phyloP scores from a whole-genome alignment of 1,140 invertebrate species.

The Drosophila watanabei region DNA sequence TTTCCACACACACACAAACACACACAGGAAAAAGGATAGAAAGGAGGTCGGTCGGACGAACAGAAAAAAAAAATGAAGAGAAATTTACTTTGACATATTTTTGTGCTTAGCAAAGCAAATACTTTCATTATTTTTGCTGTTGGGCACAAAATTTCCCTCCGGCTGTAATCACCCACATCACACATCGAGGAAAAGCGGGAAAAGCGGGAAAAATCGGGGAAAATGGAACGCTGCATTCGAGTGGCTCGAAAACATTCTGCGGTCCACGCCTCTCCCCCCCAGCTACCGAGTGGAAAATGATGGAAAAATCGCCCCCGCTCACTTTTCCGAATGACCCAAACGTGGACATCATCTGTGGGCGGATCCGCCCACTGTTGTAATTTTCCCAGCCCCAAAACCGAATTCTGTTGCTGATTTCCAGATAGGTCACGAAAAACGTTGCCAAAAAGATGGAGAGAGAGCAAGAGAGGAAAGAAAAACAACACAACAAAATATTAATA shows the following conservation, averaged over 20 bases:
- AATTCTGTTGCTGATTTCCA: slow-evolving; percentile 31
- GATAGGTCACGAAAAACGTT: slow-evolving; percentile 40
- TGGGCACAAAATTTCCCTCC: slow-evolving; percentile 77
- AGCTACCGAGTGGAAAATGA: slow-evolving; percentile 26
- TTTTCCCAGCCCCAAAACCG: slow-evolving; percentile 24
- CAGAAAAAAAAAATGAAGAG: slow-evolving; percentile 66
- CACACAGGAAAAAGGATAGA: slow-evolving; percentile 31
- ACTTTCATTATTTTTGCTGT: slow-evolving; percentile 83
- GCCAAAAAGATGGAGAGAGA: neutral
- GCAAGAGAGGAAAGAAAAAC: neutral
- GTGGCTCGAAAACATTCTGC: slow-evolving; percentile 45
- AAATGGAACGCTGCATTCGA: slow-evolving; percentile 34
- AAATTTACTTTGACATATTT: slow-evolving; percentile 84
- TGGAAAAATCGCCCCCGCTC: slow-evolving; percentile 9
- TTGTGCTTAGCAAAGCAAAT: slow-evolving; percentile 85
- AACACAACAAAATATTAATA: slow-evolving; percentile 7
- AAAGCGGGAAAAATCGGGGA: slow-evolving; percentile 16
- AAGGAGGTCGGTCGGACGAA: slow-evolving; percentile 19
- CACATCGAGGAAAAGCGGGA: slow-evolving; percentile 19
- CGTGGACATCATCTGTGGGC: slow-evolving; percentile 37
- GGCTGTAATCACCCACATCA: slow-evolving; percentile 34
- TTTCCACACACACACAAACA: slow-evolving; percentile 23
- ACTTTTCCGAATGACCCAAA: slow-evolving; percentile 30
- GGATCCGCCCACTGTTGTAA: slow-evolving; percentile 5
- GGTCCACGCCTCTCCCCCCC: slow-evolving; percentile 36